Conservation (phyloP, 2,113 vertebrate species). For the Theristicus caerulescens region DNA sequence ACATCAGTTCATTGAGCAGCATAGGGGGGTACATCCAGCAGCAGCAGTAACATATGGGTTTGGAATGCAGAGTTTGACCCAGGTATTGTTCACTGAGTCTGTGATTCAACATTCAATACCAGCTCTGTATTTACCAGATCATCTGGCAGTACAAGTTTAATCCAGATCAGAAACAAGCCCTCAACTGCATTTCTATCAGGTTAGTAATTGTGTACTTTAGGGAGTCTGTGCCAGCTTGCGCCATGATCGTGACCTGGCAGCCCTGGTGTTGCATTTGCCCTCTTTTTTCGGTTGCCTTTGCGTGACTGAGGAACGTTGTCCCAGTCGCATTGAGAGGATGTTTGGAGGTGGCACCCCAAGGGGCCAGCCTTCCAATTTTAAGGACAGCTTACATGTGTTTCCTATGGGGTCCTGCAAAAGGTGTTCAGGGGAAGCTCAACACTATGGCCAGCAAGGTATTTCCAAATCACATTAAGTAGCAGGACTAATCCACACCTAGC, state of each 20-base stretch:
- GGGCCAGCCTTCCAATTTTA: neutral
- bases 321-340: neutral
- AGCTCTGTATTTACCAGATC: neutral
- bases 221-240: neutral
- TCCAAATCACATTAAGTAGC: neutral
- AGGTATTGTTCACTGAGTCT: neutral
- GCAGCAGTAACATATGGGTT: neutral
- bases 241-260: neutral
- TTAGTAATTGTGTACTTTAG: neutral
- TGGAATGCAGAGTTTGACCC: neutral
- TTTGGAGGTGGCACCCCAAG: neutral
- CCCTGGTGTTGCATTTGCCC: neutral
- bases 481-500: neutral
- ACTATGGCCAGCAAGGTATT: neutral
- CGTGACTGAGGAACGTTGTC: fast-evolving
- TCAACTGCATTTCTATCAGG: neutral
- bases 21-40: neutral
- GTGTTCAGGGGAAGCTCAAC: neutral
- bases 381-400: neutral
- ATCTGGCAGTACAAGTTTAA: neutral
- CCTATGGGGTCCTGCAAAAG: neutral
- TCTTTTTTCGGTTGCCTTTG: neutral
- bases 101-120: neutral
- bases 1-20: neutral
- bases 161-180: neutral